Conservation (phyloP, 2,888 invertebrate species). For the Amblyjoppa proteus region DNA sequence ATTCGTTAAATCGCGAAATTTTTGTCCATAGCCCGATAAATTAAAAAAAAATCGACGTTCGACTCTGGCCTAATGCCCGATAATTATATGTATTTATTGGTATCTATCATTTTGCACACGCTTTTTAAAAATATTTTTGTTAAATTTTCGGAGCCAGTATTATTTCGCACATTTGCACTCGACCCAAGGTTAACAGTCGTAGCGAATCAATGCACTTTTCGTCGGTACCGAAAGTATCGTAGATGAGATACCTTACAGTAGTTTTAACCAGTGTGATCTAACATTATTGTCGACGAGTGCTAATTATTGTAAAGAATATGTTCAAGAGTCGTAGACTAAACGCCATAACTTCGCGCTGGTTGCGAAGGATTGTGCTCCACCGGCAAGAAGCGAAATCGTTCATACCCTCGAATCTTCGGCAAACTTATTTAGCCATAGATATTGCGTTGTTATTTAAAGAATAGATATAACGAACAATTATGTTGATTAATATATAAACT, state of each 20-base stretch:
- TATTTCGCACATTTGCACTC: constrained; percentile 33
- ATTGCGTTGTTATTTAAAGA: background rate
- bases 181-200: background rate
- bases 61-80: background rate
- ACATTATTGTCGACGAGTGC: constrained; percentile 21
- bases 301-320: constrained; percentile 7
- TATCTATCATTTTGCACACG: background rate
- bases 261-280: constrained; percentile 12
- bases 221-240: background rate
- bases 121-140: constrained; percentile 6
- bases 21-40: background rate
- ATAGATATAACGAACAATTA: constrained; percentile 11
- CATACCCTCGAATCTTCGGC: constrained; percentile 10
- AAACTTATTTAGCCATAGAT: constrained; percentile 23
- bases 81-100: background rate
- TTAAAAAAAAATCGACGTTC: background rate
- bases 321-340: background rate
- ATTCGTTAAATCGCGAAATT: background rate
- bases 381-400: constrained; percentile 15
- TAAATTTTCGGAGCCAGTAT: constrained; percentile 45
- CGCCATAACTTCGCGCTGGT: constrained; percentile 48
- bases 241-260: background rate
- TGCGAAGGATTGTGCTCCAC: constrained; percentile 32
- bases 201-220: background rate
- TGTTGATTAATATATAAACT: constrained; percentile 13